A percentile compares a stretch with the other conserved stretches of the same genome.
These are phyloP conservation scores for Cryptocephalus primarius DNA, from an alignment of 2,888 invertebrate genomes.

Conservation along the genomic window DNA sequence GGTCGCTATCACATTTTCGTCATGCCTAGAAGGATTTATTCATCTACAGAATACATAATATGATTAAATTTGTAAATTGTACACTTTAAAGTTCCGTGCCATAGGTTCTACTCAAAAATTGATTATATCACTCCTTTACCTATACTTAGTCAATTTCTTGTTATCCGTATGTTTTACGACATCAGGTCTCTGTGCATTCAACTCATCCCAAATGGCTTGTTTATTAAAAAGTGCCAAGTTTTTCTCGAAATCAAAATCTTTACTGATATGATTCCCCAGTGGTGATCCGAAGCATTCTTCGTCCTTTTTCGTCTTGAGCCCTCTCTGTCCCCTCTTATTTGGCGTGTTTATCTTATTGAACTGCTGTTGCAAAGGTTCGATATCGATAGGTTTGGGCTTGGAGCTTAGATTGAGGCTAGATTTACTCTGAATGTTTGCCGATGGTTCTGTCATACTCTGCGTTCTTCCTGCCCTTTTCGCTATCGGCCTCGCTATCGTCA, in stretches of 20 bases:
- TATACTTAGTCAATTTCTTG: slow-evolving; percentile 30
- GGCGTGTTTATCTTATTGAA: slow-evolving; percentile 34
- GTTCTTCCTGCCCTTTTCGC: slow-evolving; percentile 42
- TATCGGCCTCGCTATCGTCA: slow-evolving; percentile 44
- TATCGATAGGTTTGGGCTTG: slow-evolving; percentile 35
- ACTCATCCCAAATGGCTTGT: slow-evolving; percentile 65
- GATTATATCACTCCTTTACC: slow-evolving; percentile 19
- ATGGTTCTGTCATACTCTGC: slow-evolving; percentile 30
- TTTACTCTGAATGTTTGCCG: slow-evolving; percentile 9
- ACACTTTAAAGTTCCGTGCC: background rate
- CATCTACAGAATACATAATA: background rate
- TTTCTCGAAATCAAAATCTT: slow-evolving; percentile 92
- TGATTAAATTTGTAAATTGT: background rate
- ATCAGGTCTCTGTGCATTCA: slow-evolving; percentile 51
- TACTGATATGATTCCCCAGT: slow-evolving; percentile 47
- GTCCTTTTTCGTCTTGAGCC: slow-evolving; percentile 43
- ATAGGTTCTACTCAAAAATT: background rate
- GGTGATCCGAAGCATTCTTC: slow-evolving; percentile 71
- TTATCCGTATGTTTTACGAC: slow-evolving; percentile 43
- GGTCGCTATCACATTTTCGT: slow-evolving; percentile 70
- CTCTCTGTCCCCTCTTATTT: slow-evolving; percentile 43
- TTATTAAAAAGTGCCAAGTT: slow-evolving; percentile 88
- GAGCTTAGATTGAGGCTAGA: slow-evolving; percentile 9
- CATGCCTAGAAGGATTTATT: slow-evolving; percentile 52
- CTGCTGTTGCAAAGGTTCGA: slow-evolving; percentile 16